Base-by-base conservation (phyloP, 2,797 vertebrate genomes). In the Sebastes hubbsi region DNA sequence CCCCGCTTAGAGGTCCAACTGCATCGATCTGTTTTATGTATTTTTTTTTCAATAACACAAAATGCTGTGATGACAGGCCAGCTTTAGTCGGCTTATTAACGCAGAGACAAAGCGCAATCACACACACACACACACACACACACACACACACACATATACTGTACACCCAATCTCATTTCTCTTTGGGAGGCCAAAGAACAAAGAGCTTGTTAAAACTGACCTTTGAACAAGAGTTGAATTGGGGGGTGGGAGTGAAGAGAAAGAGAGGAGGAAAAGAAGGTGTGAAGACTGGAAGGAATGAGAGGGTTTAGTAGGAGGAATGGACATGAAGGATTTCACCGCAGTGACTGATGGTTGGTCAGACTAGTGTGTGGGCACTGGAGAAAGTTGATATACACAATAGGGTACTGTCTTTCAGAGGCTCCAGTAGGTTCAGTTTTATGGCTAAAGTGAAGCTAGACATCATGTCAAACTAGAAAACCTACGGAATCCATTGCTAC, bases 181-280 rank as follows among this genome's bases (percentile, higher is more conserved):
- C 61, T 75, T 71, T 73, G 24, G 13, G 36, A 74, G 63, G 46
- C 74, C 34, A 67, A 54, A 78, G 80, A 88, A 80, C 75, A 86
- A 86, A 91, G 67, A 79, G 81, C 89, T 94, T 93, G 91, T 94
- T 94, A 94, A 91, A 91, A 72, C 49, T 81, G 89, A 91, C 89
- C 90, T 91, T 89, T 88, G 72, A 84, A 46, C 55, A 81, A 25
- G 36, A 78, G 63, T 78, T 84, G 55, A 86, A 84, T 32, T 64
- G 61, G 30, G 36, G 30, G 36, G 27, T 30, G 9, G 68, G 20
- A 72, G 54, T 59, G 27, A 55, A 38, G 9, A 38, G 9, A 27
- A 75, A 55, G 52, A 38, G n/a, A 65, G 14, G 25, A 66, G 66
- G 38, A 56, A 34, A 27, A 27, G 62, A 59, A 61, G 20, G 54